Evolutionary conservation across 2,888 invertebrate genomes (phyloP).

Genomic region (Rotaria sp.): DNA sequence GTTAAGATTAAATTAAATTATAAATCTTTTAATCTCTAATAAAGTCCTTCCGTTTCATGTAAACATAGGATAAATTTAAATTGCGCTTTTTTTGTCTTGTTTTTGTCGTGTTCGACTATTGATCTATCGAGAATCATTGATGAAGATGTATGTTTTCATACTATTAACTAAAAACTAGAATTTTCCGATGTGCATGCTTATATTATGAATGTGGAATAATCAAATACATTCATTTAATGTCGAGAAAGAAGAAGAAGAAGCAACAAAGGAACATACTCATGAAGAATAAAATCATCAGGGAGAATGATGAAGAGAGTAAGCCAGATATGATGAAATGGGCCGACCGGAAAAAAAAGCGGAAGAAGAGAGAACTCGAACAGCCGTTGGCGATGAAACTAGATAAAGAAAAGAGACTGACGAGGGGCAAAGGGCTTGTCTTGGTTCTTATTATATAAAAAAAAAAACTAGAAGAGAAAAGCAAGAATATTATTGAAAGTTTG

Average conservation of each 20-base stretch:
- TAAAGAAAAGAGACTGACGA: background rate
- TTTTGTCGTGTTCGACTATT: too few species aligned
- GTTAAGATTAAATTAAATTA: background rate
- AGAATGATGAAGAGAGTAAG: background rate
- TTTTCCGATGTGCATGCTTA: background rate
- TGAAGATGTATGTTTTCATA: background rate
- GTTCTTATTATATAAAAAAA: background rate
- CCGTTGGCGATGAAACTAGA: background rate
- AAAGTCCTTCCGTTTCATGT: background rate
- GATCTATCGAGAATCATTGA: background rate
- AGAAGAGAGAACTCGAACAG: background rate
- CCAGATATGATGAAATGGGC: conserved; percentile 9
- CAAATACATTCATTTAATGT: background rate
- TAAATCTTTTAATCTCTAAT: background rate
- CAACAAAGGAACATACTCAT: background rate
- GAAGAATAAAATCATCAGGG: background rate
- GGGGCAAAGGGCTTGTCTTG: background rate
- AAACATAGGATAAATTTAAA: too few species aligned
- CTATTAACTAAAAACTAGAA: background rate
- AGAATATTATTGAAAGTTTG: background rate
- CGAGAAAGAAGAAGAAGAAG: background rate
- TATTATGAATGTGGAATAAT: background rate
- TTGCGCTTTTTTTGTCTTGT: too few species aligned
- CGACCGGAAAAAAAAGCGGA: background rate
- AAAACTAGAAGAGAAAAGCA: background rate